Conservation (phyloP, 1,140 invertebrate species). For the Drosophila tropicalis region DNA sequence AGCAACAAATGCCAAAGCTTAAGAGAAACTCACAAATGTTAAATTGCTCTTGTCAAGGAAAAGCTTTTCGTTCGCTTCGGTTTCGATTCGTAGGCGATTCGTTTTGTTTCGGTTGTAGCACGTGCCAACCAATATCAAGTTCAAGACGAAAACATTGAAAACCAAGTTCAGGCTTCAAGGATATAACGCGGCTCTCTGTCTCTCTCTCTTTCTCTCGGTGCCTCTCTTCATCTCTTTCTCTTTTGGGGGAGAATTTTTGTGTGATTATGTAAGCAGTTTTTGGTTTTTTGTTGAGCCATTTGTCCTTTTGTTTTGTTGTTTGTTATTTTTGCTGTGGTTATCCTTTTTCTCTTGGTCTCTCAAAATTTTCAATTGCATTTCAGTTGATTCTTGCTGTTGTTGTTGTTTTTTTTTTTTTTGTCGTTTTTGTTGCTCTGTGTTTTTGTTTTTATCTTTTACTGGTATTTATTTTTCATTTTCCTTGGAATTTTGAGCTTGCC, state of each 20-base stretch:
- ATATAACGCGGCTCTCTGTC: constrained; percentile 22
- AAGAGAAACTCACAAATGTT: constrained; percentile 4
- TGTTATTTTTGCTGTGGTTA: constrained; percentile 24
- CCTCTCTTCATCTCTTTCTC: constrained; percentile 20
- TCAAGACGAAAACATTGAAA: constrained; percentile 80
- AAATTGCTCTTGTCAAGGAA: background rate
- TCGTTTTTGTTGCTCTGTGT: constrained; percentile 1
- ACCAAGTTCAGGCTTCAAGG: constrained; percentile 70
- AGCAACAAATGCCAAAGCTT: constrained; percentile 20
- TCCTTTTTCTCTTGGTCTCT: constrained; percentile 7
- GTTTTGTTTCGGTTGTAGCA: constrained; percentile 15
- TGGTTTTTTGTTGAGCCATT: constrained; percentile 33
- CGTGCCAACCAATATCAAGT: constrained; percentile 57
- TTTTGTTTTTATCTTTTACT: constrained; percentile 43
- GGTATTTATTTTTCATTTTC: constrained; percentile 77
- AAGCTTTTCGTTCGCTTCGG: constrained; percentile 15
- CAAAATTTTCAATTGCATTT: constrained; percentile 50
- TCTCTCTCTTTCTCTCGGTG: constrained; percentile 23
- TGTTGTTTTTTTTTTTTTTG: constrained; percentile 20
- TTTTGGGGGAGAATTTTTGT: constrained; percentile 41
- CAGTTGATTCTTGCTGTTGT: constrained; percentile 15
- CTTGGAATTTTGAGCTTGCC: constrained; percentile 50
- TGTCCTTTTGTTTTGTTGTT: constrained; percentile 36
- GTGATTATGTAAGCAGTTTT: constrained; percentile 75
- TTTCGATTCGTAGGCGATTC: background rate